A percentile compares a stretch with the other conserved stretches of the same genome.
Evolutionary conservation across 2,797 vertebrate genomes (phyloP).

Genomic region (Helostoma temminkii): DNA sequence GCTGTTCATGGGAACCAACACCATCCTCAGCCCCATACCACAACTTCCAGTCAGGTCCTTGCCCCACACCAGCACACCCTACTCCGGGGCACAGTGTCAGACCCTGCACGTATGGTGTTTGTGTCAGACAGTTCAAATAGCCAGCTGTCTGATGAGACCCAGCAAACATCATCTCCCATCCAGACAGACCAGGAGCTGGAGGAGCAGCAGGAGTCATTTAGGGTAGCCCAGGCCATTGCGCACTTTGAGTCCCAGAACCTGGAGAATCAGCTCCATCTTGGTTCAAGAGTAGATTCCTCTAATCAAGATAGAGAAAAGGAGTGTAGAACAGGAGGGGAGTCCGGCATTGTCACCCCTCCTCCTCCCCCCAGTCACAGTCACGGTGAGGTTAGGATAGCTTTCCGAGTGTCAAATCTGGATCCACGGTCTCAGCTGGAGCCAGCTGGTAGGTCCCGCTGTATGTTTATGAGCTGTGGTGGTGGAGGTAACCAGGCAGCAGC

Average conservation of each 20-base stretch:
- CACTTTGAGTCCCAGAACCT: constrained; percentile 91
- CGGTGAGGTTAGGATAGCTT: constrained; percentile 93
- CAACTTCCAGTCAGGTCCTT: constrained; percentile 57
- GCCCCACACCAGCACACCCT: constrained; percentile 74
- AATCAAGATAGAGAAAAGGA: constrained; percentile 59
- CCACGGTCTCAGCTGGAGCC: constrained; percentile 82
- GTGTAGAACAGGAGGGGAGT: constrained; percentile 48
- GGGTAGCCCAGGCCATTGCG: constrained; percentile 93
- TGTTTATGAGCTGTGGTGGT: constrained; percentile 88
- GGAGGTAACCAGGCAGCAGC: constrained; percentile 80
- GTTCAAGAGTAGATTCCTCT: constrained; percentile 61
- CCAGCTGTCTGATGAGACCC: constrained; percentile 70
- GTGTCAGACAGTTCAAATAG: constrained; percentile 81
- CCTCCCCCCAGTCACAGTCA: constrained; percentile 78
- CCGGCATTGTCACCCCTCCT: constrained; percentile 56
- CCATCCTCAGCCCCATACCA: constrained; percentile 44
- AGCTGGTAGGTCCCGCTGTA: constrained; percentile 83
- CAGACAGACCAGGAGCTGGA: constrained; percentile 80
- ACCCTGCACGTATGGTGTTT: constrained; percentile 81
- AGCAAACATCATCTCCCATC: constrained; percentile 70
- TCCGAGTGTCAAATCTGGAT: constrained; percentile 92
- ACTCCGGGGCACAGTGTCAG: constrained; percentile 70
- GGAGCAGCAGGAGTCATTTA: constrained; percentile 85
- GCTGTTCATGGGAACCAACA: constrained; percentile 76
- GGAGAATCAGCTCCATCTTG: constrained; percentile 74